Conservation (phyloP, 92 coral and sea anemone species). For the Parazoanthus swiftii region DNA sequence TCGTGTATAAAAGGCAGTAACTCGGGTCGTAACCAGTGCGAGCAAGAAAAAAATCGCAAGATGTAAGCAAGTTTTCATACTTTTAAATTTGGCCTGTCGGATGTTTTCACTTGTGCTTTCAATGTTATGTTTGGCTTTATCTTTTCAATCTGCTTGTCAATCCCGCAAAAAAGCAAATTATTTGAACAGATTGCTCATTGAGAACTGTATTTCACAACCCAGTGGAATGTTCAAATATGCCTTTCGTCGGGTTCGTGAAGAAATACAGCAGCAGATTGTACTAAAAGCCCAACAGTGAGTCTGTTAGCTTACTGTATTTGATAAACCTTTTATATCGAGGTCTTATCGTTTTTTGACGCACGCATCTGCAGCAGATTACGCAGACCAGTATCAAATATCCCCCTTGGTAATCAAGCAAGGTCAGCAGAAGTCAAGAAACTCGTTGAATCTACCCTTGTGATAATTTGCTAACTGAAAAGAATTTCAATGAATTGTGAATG, state of each 20-base stretch:
- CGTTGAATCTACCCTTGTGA: not conserved
- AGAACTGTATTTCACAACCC: not conserved
- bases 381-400: not conserved
- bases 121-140: no score
- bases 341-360: not conserved
- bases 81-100: no score
- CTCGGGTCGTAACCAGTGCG: not conserved
- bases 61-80: not conserved
- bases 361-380: not conserved
- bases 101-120: no score
- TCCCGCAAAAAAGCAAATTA: not conserved
- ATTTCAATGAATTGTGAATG: not conserved
- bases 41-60: not conserved
- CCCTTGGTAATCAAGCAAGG: not conserved
- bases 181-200: not conserved
- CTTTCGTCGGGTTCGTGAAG: not conserved
- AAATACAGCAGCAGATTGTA: not conserved
- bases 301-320: not conserved
- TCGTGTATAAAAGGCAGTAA: not conserved
- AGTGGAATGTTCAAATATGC: not conserved
- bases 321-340: not conserved
- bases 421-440: not conserved
- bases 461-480: no score
- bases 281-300: not conserved
- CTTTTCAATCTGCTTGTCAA: no score